Evolutionary conservation across 35 echinoderm and acorn worm species (phyloP).

Genomic region (Apostichopus californicus): DNA sequence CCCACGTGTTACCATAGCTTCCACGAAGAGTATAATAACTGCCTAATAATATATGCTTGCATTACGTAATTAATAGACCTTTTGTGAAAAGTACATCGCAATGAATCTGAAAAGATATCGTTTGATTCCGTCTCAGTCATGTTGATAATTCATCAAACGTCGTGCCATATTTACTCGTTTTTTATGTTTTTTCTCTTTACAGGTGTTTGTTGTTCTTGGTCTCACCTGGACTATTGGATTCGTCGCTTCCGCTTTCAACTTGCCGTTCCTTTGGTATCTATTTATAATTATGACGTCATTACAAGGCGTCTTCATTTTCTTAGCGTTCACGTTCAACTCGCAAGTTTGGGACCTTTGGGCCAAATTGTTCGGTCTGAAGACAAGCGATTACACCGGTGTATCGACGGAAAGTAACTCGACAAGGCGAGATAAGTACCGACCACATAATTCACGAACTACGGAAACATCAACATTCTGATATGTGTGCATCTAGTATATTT

Average conservation of each 20-base stretch:
- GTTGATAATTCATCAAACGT: background rate
- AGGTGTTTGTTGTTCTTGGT: slow-evolving; percentile 28
- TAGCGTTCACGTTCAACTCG: slow-evolving; percentile 41
- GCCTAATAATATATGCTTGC: too few species aligned
- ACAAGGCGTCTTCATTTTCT: slow-evolving; percentile 51
- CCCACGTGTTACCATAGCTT: too few species aligned
- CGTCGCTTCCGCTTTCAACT: background rate
- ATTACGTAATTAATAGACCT: too few species aligned
- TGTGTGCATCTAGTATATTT: background rate
- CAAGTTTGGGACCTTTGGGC: slow-evolving; percentile 9
- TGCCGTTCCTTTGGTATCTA: slow-evolving; percentile 17
- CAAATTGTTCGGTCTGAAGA: background rate
- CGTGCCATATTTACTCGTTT: background rate
- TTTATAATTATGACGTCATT: slow-evolving; percentile 28
- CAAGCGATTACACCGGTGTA: background rate
- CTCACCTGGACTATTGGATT: slow-evolving; percentile 41
- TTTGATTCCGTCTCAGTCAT: too few species aligned
- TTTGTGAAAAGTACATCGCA: too few species aligned
- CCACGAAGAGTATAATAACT: too few species aligned
- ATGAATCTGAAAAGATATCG: too few species aligned
- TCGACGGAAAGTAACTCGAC: background rate
- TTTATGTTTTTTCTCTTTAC: background rate
- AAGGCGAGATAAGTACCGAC: background rate
- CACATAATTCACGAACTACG: background rate
- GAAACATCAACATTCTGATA: background rate